Conservation (phyloP, 2,113 vertebrate species). For the Brachypodius melanocephalos region DNA sequence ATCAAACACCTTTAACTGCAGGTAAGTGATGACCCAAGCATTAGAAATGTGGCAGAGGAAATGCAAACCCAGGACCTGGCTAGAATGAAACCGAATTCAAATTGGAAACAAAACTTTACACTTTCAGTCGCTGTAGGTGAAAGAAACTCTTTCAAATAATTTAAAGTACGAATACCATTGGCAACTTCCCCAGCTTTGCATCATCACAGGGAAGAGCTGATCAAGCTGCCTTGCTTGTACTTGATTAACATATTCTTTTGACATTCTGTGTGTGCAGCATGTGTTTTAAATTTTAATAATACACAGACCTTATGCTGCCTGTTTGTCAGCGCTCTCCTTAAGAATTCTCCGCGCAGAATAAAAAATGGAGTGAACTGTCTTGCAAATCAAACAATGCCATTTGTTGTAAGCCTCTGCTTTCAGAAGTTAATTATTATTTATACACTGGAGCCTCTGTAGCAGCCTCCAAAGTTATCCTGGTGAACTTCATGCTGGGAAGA, state of each 20-base stretch:
- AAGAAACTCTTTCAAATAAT: neutral
- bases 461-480: neutral
- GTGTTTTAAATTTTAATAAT: constrained; percentile 65
- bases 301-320: constrained; percentile 45
- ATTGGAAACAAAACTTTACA: neutral
- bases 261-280: constrained; percentile 47
- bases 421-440: constrained; percentile 49
- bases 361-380: neutral
- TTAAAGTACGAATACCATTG: neutral
- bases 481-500: neutral
- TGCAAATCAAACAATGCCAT: constrained; percentile 25
- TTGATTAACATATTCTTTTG: constrained; percentile 60
- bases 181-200: constrained; percentile 21
- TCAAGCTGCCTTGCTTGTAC: neutral
- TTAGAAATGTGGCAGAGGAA: neutral
- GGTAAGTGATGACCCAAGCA: neutral
- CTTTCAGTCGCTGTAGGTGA: neutral
- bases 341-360: neutral
- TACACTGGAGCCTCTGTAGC: neutral
- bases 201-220: constrained; percentile 3
- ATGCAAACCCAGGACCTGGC: neutral
- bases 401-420: constrained; percentile 1
- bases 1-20: neutral
- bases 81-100: neutral
- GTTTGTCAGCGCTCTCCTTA: constrained; percentile 29